Evolutionary conservation across 2,797 vertebrate species (phyloP), one percentile per base, ranked within the genome.

Genomic region (Phyllotis vaccarum): DNA sequence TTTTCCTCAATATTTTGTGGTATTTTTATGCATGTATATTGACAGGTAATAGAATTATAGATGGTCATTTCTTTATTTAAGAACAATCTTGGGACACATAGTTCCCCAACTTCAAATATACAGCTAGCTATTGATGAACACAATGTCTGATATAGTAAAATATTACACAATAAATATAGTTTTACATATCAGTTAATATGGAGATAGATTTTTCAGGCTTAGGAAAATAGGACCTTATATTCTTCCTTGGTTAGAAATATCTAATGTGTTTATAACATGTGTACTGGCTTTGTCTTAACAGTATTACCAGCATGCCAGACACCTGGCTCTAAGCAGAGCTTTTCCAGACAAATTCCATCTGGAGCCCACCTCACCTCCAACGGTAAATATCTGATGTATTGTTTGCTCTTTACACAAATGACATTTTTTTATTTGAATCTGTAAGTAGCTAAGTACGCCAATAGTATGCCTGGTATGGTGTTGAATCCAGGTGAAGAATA

Each of bases 271-370:
- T 31, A 54, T 60, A 82, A 96, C 31, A 1, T 29, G 1, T 54
- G 17, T 80, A n/a, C 64, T 88, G 43, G 5, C 60, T 96, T 96
- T 97, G 4, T 90, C 3, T 96, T 97, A 49, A 58, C 97, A 99
- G 99, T 99, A 99, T 97, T 99, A 99, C 95, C 98, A 99, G 94
- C 99, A 99, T 1, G 99, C 99, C 74, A 99, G 99, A n/a, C 99
- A 98, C 87, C 97, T 99, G 93, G 99, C 99, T 6, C 98, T 99
- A 82, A 99, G 99, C 98, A 99, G 99, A 98, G 98, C 99, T 27
- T 99, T 99, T 97, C 99, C 99, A 43, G 99, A 99, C 5, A 98
- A 99, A 98, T 99, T 99, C 94, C 98, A 99, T 89, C 97, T 98
- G 98, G 99, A 99, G 91, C 98, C 98, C 52, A 98, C 97, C 75